A percentile compares a stretch with the other conserved stretches of the same genome.
These are phyloP conservation scores for Mylabris phalerata DNA, from an alignment of 1,140 invertebrate species.

Conservation along the genomic window DNA sequence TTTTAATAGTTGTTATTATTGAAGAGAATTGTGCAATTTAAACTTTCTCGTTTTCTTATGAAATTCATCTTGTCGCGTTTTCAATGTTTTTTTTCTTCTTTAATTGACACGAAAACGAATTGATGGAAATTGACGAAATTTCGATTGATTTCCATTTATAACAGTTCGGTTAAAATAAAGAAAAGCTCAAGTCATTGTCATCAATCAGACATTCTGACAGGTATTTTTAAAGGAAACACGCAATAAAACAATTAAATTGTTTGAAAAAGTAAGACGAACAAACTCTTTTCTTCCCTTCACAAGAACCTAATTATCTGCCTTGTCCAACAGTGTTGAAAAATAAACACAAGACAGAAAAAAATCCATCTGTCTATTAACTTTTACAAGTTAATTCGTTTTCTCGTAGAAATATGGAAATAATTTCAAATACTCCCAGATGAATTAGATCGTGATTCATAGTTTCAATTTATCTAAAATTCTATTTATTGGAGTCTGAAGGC, in stretches of 20 bases:
- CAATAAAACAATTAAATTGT: conserved; percentile 16
- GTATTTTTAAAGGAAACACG: not conserved
- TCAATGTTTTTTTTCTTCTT: not conserved
- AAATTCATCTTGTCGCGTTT: conserved; percentile 8
- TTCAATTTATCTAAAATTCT: no score
- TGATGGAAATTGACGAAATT: no score
- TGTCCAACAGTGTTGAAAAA: not conserved
- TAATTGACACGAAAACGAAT: no score
- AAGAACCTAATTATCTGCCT: conserved; percentile 3
- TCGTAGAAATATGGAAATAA: no score
- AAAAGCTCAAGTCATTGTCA: no score
- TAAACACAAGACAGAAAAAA: not conserved
- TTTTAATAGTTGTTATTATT: conserved; percentile 14
- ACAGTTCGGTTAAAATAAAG: no score
- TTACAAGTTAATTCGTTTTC: conserved; percentile 1
- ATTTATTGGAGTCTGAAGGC: no score
- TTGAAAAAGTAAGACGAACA: not conserved
- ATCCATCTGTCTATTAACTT: conserved; percentile 3
- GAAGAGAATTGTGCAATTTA: conserved; percentile 4
- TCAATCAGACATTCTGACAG: no score
- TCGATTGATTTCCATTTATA: no score
- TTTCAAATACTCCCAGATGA: no score
- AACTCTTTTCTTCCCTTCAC: not conserved
- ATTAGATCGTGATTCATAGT: no score
- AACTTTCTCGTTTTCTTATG: conserved; percentile 7